These are phyloP conservation scores for Meandrusa payeni DNA, from an alignment of 2,888 invertebrate species.

Conservation along the genomic window DNA sequence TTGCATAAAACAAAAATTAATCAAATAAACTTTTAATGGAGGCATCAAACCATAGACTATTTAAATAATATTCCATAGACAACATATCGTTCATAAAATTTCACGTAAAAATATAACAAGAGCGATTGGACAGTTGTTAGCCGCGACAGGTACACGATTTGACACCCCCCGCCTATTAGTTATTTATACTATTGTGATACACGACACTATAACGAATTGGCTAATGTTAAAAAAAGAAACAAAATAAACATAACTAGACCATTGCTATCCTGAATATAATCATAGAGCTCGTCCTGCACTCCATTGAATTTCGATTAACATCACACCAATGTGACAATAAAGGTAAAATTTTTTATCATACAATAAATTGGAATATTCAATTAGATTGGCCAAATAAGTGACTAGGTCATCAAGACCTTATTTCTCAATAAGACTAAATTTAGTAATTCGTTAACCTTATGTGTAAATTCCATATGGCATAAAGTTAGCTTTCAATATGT, in stretches of 20 bases:
- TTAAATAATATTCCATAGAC: constrained; percentile 71
- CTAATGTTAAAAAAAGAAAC: constrained; percentile 75
- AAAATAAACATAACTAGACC: constrained; percentile 79
- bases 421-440: constrained; percentile 78
- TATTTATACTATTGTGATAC: constrained; percentile 78
- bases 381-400: constrained; percentile 79
- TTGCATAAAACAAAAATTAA: constrained; percentile 80
- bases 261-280: constrained; percentile 78
- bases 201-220: constrained; percentile 79
- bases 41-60: constrained; percentile 79
- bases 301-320: constrained; percentile 70
- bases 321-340: constrained; percentile 63
- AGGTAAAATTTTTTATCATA: constrained; percentile 71
- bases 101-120: constrained; percentile 76
- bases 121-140: constrained; percentile 58
- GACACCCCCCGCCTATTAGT: constrained; percentile 79
- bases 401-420: constrained; percentile 77
- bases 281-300: constrained; percentile 76
- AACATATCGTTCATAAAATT: constrained; percentile 77
- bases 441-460: constrained; percentile 81
- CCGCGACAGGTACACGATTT: constrained; percentile 77
- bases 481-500: constrained; percentile 81
- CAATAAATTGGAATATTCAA: constrained; percentile 80
- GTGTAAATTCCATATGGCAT: constrained; percentile 80
- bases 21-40: constrained; percentile 78